Percentiles rank a stretch among this genome's conserved stretches.
phyloP scores from a whole-genome alignment of 2,113 vertebrate genomes.

The Tachysurus fulvidraco region DNA sequence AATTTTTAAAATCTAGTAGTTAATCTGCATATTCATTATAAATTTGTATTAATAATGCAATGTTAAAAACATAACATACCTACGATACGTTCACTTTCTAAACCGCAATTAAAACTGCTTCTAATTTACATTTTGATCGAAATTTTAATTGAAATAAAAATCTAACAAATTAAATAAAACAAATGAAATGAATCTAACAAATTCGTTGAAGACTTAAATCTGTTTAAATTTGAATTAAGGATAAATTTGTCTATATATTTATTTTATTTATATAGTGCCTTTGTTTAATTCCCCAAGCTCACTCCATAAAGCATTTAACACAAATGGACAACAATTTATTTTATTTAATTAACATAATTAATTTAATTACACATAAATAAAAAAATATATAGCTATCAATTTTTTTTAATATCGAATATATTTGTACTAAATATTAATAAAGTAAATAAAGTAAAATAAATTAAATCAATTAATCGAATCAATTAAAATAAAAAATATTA shows the following conservation, averaged over 20 bases:
- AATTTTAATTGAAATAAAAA: too few relatives aligned
- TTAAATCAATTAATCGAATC: background rate
- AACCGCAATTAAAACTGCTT: background rate
- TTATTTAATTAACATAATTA: too few relatives aligned
- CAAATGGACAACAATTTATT: background rate
- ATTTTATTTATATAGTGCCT: background rate
- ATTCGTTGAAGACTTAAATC: background rate
- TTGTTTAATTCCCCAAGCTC: background rate
- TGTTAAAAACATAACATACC: background rate
- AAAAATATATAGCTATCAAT: background rate
- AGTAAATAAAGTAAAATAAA: background rate
- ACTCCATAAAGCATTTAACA: background rate
- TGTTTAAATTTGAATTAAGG: background rate
- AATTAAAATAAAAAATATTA: background rate
- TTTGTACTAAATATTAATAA: background rate
- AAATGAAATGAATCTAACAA: background rate
- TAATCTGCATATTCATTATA: background rate
- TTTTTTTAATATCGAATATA: background rate
- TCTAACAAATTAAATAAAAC: too few relatives aligned
- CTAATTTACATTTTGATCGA: background rate
- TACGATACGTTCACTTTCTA: background rate
- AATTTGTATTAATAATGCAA: background rate
- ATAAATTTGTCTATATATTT: background rate
- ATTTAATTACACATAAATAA: background rate
- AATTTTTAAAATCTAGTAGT: too few relatives aligned